phyloP scores from a whole-genome alignment of 1,140 invertebrate genomes.

The Dolichoris vasculosae region DNA sequence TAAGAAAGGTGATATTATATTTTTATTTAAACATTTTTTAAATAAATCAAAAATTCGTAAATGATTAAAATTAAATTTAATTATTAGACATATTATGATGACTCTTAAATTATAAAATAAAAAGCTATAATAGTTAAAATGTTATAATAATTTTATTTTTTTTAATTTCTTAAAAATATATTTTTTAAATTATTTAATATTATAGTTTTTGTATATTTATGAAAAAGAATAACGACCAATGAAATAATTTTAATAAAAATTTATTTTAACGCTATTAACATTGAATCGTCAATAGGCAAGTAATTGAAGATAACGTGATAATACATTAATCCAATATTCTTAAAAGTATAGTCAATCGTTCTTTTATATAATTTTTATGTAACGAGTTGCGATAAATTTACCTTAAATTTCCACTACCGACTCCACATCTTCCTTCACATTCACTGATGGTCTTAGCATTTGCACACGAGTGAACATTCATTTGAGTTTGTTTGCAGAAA shows the following conservation, averaged over 20 bases:
- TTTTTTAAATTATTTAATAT: too few species aligned
- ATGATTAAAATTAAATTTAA: background rate
- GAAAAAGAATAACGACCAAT: too few species aligned
- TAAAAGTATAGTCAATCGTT: background rate
- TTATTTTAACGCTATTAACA: too few species aligned
- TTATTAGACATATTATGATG: background rate
- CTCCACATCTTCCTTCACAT: conserved; percentile 75
- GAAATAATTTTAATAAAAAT: too few species aligned
- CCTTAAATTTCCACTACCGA: conserved; percentile 70
- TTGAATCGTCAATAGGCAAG: background rate
- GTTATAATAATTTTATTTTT: too few species aligned
- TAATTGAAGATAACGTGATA: background rate
- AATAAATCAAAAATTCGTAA: background rate
- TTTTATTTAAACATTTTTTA: background rate
- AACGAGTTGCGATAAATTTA: background rate
- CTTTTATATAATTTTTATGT: too few species aligned
- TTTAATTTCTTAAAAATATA: too few species aligned
- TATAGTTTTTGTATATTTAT: too few species aligned
- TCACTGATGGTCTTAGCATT: conserved; percentile 70
- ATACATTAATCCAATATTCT: background rate
- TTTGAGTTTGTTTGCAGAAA: conserved; percentile 60
- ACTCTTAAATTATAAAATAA: too few species aligned
- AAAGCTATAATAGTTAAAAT: too few species aligned
- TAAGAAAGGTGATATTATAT: too few species aligned
- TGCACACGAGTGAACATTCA: conserved; percentile 72